Evolutionary conservation across 2,113 vertebrate genomes (phyloP).

Genomic region (Apaloderma vittatum): DNA sequence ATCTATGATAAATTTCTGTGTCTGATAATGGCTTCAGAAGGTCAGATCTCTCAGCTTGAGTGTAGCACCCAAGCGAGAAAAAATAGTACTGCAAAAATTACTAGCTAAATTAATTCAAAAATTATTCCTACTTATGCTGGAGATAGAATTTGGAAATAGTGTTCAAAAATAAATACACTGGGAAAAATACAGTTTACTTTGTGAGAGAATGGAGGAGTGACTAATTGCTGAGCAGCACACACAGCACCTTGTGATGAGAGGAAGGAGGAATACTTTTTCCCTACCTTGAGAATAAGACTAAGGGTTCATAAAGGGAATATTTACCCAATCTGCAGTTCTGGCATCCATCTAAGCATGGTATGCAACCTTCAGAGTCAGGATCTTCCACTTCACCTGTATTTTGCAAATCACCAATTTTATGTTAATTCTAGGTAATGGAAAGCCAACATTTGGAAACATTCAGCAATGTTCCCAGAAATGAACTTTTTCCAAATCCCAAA

Average conservation of each 20-base stretch:
- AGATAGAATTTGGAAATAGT: not conserved
- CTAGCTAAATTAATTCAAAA: not conserved
- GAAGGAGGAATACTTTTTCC: not conserved
- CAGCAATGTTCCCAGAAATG: not conserved
- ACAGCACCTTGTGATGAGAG: not conserved
- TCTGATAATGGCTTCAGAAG: not conserved
- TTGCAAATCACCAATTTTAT: not conserved
- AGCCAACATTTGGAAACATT: not conserved
- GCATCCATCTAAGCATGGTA: slow-evolving; percentile 89
- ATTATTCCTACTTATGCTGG: not conserved
- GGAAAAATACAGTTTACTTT: not conserved
- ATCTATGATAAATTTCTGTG: not conserved
- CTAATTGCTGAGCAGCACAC: not conserved
- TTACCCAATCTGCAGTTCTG: slow-evolving; percentile 84
- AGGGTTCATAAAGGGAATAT: slow-evolving; percentile 23
- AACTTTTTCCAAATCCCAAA: not conserved
- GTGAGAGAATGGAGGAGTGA: not conserved
- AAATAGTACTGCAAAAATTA: not conserved
- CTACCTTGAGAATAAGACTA: not conserved
- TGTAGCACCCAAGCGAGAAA: not conserved
- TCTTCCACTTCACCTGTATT: slow-evolving; percentile 83
- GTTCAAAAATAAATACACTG: not conserved
- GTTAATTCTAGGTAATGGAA: not conserved
- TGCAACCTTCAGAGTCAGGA: slow-evolving; percentile 78
- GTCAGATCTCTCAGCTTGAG: not conserved